Base-by-base conservation (phyloP, 2,113 vertebrate species). In the Toxostoma redivivum region DNA sequence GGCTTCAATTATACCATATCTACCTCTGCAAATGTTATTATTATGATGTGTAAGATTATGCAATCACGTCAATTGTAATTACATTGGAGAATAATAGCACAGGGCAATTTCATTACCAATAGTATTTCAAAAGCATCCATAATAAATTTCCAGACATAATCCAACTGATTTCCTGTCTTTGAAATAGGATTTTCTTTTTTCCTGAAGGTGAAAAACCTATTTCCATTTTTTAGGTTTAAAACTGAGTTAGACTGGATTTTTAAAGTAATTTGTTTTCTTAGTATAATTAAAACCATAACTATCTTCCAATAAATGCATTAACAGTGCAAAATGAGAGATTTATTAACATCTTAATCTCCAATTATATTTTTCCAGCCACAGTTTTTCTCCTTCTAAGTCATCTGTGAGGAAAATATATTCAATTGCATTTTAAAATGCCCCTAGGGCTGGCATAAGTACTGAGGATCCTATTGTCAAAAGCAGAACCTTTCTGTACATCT, bases 41-140 rank as follows among this genome's bases (percentile, higher is more conserved):
- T 94, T 77, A 72, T 53, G 72, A 95, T 85, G 60, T 84, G 54
- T 48, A 92, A 95, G 81, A 94, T 94, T 93, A 86, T 93, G 54
- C 83, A 96, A 94, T 95, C 91, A 94, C 95, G 42, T 53, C 73
- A 79, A 74, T 94, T 97, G 94, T 95, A 97, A 97, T 96, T 97
- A 95, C 57, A 71, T 60, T 79, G 82, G 73, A 89, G 74, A 90
- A 96, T 86, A 95, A 96, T 74, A 78, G 56, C 33, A 62, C 56
- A 92, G 38, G 16, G 86, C 65, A 93, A 62, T 91, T 97, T 95
- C 73, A 94, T 82, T 95, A 86, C 82, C 92, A 95, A 74, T 35
- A 88, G 73, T 45, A 92, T 96, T 97, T 95, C 90, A 91, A 93
- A 97, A 95, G 77, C 53, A 92, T 65, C 77, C 90, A 94, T 84